phyloP scores from a whole-genome alignment of 2,888 invertebrate species.

The Lepidocyrtinus sp. region DNA sequence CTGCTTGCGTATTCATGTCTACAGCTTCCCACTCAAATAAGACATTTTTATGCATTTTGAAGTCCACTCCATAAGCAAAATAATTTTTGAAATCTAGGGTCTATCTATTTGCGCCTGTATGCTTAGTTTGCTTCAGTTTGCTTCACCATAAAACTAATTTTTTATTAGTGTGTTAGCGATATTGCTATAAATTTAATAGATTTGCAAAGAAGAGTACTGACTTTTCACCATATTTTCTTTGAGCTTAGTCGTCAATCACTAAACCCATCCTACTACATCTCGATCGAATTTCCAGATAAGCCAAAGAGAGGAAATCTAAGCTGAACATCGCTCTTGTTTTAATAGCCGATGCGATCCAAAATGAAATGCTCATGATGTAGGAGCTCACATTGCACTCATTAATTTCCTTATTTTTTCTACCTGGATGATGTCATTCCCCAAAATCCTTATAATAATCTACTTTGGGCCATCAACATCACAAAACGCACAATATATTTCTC shows the following conservation, averaged over 20 bases:
- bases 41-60: too few species aligned
- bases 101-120: background rate
- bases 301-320: background rate
- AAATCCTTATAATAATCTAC: background rate
- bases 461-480: background rate
- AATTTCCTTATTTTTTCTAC: background rate
- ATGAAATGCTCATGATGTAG: background rate
- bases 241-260: slow-evolving; percentile 40
- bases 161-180: background rate
- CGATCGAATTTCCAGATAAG: slow-evolving; percentile 44
- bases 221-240: background rate
- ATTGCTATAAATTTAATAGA: background rate
- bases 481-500: background rate
- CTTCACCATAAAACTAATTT: background rate
- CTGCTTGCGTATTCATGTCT: too few species aligned
- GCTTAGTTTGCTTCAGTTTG: background rate
- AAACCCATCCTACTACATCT: slow-evolving; percentile 31
- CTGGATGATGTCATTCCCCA: too few species aligned
- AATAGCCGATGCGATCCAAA: too few species aligned
- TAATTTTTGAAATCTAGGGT: too few species aligned
- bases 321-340: background rate
- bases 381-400: background rate
- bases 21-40: too few species aligned
- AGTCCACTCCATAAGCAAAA: too few species aligned
- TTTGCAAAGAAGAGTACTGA: background rate